Base-by-base conservation (phyloP, 2,113 vertebrate genomes). In the Sebastes schlegelii region DNA sequence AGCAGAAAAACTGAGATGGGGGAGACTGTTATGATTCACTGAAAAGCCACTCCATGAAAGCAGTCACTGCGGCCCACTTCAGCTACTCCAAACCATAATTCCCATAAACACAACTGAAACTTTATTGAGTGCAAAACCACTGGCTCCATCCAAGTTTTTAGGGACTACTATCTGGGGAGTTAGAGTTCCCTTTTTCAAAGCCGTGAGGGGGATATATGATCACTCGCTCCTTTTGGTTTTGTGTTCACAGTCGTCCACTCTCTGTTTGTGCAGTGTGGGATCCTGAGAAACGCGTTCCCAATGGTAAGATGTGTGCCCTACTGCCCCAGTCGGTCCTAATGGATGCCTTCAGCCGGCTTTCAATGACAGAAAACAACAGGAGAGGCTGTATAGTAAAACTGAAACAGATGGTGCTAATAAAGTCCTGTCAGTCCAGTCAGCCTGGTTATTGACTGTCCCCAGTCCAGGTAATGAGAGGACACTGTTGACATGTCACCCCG, bases 401-500 rank as follows among this genome's bases (percentile, higher is more conserved):
- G 82, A 93, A 95, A 89, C 94, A 95, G 92, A 94, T 95, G 95
- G 84, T n/a, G 43, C 86, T 94, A 92, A 94, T 94, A 92, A 94
- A 93, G 88, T 89, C 70, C 82, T 85, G 63, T 83, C 68, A 48
- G 85, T 86, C 80, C 90, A 79, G 88, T 84, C 72, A 49, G 74
- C 46, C 79, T 80, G 68, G 82, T 88, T 89, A 80, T 86, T 80
- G 87, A 88, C 83, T 83, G 76, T 84, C 84, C 79, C 74, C 54
- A n/a, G 80, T 83, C 62, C 79, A 89, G 83, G 86, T 92, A 90
- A 94, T 91, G 82, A 91, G 83, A 92, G 91, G 88, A 88, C 87
- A 80, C 74, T 64, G 89, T 82, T 86, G 80, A 82, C 84, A 75
- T 89, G 84, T 90, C 65, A 77, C 71, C 75, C 51, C 16, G 46